These are phyloP conservation scores for Autographa pulchrina DNA, from an alignment of 2,888 invertebrate species.

Conservation along the genomic window DNA sequence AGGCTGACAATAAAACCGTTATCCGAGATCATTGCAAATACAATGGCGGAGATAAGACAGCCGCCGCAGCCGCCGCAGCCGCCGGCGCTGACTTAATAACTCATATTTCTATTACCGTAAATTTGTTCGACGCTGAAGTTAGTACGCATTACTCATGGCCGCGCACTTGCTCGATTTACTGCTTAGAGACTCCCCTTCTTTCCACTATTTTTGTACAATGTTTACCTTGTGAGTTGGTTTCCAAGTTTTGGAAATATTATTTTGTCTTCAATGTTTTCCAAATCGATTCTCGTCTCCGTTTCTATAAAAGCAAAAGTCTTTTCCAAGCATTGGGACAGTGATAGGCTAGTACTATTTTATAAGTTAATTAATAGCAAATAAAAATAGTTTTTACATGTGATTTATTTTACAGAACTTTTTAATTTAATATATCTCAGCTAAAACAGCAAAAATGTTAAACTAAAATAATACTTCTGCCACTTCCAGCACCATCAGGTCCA, in stretches of 20 bases:
- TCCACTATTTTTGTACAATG: neutral
- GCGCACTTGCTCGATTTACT: slow-evolving; percentile 48
- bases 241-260: no score
- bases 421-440: no score
- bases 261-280: no score
- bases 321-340: no score
- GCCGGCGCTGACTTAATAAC: slow-evolving; percentile 73
- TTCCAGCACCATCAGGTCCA: neutral
- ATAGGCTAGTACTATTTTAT: no score
- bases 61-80: slow-evolving; percentile 50
- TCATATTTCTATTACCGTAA: slow-evolving; percentile 81
- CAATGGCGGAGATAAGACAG: slow-evolving; percentile 72
- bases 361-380: no score
- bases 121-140: slow-evolving; percentile 68
- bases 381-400: no score
- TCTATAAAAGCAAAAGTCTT: no score
- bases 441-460: neutral
- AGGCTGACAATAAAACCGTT: slow-evolving; percentile 76
- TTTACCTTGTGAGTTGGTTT: neutral
- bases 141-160: slow-evolving; percentile 58
- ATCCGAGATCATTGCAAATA: slow-evolving; percentile 75
- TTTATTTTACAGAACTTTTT: no score
- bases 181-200: slow-evolving; percentile 14
- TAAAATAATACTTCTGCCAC: neutral
- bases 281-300: no score